Base-by-base conservation (phyloP, 1,140 invertebrate genomes). In the Anoplophora glabripennis region DNA sequence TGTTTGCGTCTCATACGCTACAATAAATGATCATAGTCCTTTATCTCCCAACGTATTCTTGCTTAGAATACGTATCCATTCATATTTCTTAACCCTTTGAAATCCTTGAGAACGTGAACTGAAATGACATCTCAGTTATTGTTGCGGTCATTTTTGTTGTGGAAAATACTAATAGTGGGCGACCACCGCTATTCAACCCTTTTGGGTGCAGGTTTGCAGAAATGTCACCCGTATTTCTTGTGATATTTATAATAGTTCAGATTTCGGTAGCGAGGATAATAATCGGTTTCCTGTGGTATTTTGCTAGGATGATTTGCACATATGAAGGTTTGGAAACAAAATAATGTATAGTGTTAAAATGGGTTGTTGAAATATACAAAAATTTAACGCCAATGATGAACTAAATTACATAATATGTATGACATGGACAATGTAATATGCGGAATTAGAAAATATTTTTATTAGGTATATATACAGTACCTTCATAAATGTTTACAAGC, bases 81-180 rank as follows among this genome's bases (percentile, higher is more conserved):
- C 17, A 17, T 28, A 28, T 3, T 21, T 18, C 15, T 35, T 48
- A 57, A 57, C 54, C 54, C 54, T 57, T 57, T 57, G 28, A 37
- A 47, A 28, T 48, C 15, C 18, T 15, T 12, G 34, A 35, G 12
- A 57, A 33, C 46, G 36, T 14, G 38, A 42, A 14, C 41, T 42
- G 41, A 42, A 42, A 42, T 42, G 41, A 42, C 41, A 42, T 42
- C 41, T 42, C 12, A 42, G 54, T 36, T 41, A 57, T 57, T 57
- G 33, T 57, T 15, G 14, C 38, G n/a, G 28, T 42, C 52, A 21
- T 42, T 42, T n/a, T 34, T 17, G 12, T 56, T 57, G 54, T 48
- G 10, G 38, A 47, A 18, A 35, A 33, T 35, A 48, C 44, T 57
- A 57, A 57, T 57, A 57, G 41, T 57, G 38, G 42, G 44, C 7